Evolutionary conservation across 2,113 vertebrate genomes (phyloP).

Genomic region (Thinocorus orbignyianus): DNA sequence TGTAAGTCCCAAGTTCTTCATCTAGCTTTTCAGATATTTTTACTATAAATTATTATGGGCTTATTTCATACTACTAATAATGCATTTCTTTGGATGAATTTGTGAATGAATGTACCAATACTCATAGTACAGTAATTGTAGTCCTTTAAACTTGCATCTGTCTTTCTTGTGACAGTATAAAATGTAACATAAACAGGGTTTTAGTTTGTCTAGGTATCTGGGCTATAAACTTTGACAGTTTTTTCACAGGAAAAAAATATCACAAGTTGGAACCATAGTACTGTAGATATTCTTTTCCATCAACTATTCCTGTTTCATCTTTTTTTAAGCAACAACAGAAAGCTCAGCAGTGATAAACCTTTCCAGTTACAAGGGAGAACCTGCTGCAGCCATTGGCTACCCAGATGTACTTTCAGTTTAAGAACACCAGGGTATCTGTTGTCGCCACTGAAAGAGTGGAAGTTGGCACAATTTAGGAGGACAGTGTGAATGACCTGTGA

Average conservation of each 20-base stretch:
- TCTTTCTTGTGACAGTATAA: neutral
- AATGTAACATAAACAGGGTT: neutral
- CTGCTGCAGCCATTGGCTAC: neutral
- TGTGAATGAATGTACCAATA: neutral
- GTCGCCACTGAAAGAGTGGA: neutral
- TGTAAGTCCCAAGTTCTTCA: constrained; percentile 78
- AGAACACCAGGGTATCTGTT: neutral
- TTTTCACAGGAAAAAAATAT: neutral
- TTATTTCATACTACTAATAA: neutral
- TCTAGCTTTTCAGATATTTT: neutral
- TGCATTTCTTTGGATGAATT: neutral
- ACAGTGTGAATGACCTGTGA: neutral
- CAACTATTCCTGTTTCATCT: neutral
- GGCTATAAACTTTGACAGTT: neutral
- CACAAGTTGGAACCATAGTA: neutral
- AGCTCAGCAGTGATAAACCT: neutral
- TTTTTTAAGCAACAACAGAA: neutral
- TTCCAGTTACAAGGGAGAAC: neutral
- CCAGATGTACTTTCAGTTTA: neutral
- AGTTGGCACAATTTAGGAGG: neutral
- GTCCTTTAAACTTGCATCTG: neutral
- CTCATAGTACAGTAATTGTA: neutral
- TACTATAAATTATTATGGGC: neutral
- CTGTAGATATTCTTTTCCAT: neutral
- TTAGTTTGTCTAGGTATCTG: neutral